These are phyloP conservation scores for Notarius lentiginosus DNA, from an alignment of 2,113 vertebrate species.

Conservation along the genomic window DNA sequence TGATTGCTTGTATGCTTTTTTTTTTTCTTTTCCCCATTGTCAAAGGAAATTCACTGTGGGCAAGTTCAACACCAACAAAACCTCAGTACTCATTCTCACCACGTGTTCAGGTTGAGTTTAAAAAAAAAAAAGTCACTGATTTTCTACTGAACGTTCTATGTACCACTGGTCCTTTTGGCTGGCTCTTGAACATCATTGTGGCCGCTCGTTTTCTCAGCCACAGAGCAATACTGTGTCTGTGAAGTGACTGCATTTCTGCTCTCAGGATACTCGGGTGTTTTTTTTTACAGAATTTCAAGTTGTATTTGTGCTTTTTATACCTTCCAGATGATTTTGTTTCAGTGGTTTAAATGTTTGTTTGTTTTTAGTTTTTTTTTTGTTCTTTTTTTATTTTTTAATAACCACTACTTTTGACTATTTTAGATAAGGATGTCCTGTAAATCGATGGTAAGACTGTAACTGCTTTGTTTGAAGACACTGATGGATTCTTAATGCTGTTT, in stretches of 20 bases:
- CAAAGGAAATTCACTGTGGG: conserved; percentile 17
- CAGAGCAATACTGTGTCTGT: conserved; percentile 64
- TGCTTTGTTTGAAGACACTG: conserved; percentile 75
- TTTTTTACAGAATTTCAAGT: conserved; percentile 15
- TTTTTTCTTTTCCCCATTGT: neutral
- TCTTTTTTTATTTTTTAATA: conserved; percentile 45
- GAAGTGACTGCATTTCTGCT: conserved; percentile 64
- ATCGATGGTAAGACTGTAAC: conserved; percentile 63
- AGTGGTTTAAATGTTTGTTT: conserved; percentile 46
- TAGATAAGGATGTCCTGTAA: neutral
- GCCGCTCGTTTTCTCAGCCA: conserved; percentile 57
- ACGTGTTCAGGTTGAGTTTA: conserved; percentile 2
- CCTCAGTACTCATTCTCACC: conserved; percentile 23
- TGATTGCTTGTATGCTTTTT: neutral
- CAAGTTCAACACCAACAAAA: conserved; percentile 20
- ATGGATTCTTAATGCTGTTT: conserved; percentile 46
- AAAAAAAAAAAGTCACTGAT: neutral
- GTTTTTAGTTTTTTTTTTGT: neutral
- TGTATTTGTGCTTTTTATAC: conserved; percentile 44
- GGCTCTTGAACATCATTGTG: conserved; percentile 38
- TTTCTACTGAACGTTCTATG: conserved; percentile 24
- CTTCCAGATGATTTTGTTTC: conserved; percentile 55
- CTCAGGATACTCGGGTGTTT: conserved; percentile 66
- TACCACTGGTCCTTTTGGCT: conserved; percentile 42
- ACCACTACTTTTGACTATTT: conserved; percentile 58